phyloP scores from a whole-genome alignment of 2,113 vertebrate species.

The Condylura cristata region DNA sequence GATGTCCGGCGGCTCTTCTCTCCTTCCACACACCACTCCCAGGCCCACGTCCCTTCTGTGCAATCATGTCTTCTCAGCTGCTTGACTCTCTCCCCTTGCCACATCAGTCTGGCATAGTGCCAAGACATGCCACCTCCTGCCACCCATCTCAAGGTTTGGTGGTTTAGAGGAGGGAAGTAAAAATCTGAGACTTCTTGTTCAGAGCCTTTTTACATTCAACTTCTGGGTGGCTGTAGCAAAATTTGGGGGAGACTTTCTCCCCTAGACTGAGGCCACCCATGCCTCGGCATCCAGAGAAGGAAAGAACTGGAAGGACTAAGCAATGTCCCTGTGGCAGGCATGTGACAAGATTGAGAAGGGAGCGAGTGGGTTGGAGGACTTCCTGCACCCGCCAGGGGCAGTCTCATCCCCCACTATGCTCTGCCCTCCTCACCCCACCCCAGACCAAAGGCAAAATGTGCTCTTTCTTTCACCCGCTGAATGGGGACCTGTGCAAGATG shows the following conservation, averaged over 20 bases:
- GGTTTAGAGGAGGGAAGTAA: not conserved
- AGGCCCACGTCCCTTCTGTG: not conserved
- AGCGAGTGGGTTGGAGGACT: not conserved
- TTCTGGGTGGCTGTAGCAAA: not conserved
- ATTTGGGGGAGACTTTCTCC: not conserved
- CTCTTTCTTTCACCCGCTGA: not conserved
- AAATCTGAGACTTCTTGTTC: not conserved
- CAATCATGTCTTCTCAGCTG: not conserved
- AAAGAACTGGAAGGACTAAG: not conserved
- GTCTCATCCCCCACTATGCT: not conserved
- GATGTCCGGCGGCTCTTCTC: not conserved
- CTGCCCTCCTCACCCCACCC: not conserved
- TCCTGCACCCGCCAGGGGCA: not conserved
- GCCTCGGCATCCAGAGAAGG: not conserved
- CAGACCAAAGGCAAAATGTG: not conserved
- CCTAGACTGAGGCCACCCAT: not conserved
- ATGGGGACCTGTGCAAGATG: not conserved
- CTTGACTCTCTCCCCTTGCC: not conserved
- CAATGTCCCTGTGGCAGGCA: not conserved
- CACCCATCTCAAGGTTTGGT: not conserved
- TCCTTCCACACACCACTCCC: not conserved
- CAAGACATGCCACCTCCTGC: slow-evolving; percentile 38
- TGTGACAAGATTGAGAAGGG: not conserved
- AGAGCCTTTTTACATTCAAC: not conserved
- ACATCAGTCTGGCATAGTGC: not conserved